Conservation (phyloP, 2,888 invertebrate genomes). For the Xylophagus ater region DNA sequence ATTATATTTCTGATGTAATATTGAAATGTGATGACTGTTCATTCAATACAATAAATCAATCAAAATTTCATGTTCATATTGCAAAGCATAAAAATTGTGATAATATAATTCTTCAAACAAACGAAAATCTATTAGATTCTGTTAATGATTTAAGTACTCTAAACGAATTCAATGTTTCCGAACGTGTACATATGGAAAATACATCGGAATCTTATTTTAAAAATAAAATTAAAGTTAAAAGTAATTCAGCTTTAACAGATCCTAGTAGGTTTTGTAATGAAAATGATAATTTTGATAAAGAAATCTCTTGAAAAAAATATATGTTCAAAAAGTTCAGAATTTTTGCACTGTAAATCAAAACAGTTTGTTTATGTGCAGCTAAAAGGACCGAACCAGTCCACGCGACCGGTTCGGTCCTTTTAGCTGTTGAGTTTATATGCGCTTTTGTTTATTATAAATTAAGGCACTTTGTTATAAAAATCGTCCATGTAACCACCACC, state of each 20-base stretch:
- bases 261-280: constrained; percentile 22
- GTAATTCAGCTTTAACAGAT: constrained; percentile 26
- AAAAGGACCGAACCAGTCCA: too few species aligned
- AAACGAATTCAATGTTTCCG: neutral
- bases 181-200: neutral
- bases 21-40: constrained; percentile 32
- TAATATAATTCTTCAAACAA: neutral
- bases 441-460: too few species aligned
- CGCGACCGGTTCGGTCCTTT: too few species aligned
- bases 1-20: constrained; percentile 48
- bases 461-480: too few species aligned
- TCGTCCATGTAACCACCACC: too few species aligned
- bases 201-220: constrained; percentile 13
- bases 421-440: too few species aligned
- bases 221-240: constrained; percentile 34
- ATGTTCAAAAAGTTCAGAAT: too few species aligned
- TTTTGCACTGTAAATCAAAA: too few species aligned
- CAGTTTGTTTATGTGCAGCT: too few species aligned
- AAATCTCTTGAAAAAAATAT: too few species aligned
- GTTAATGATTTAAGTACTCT: neutral
- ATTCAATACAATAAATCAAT: constrained; percentile 34
- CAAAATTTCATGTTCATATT: constrained; percentile 31
- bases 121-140: neutral
- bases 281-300: too few species aligned
- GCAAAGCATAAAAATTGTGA: constrained; percentile 27